phyloP scores from a whole-genome alignment of 2,113 vertebrate genomes.

The Oreochromis niloticus region DNA sequence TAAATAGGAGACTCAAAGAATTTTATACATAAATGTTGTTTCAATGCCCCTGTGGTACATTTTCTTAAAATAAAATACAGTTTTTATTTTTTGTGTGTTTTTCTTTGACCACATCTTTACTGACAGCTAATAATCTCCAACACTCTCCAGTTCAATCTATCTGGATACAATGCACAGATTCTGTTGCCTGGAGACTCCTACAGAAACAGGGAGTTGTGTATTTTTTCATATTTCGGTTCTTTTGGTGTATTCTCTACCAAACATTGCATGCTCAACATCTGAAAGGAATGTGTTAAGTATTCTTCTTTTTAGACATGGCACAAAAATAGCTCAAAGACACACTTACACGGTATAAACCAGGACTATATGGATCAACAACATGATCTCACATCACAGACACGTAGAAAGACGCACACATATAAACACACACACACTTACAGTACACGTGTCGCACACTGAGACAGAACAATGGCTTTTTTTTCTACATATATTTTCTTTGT shows the following conservation, averaged over 20 bases:
- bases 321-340: constrained; percentile 53
- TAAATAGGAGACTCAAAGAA: background rate
- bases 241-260: constrained; percentile 19
- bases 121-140: background rate
- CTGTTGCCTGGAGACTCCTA: constrained; percentile 60
- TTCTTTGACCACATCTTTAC: background rate
- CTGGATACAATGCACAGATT: constrained; percentile 48
- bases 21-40: background rate
- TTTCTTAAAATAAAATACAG: background rate
- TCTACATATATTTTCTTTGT: constrained; percentile 32
- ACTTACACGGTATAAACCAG: constrained; percentile 40
- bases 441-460: constrained; percentile 35
- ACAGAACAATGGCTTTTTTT: constrained; percentile 60
- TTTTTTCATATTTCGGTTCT: background rate
- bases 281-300: constrained; percentile 54
- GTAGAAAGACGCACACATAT: constrained; percentile 34
- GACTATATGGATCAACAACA: constrained; percentile 48
- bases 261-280: constrained; percentile 56
- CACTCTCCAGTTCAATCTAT: background rate
- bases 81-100: background rate
- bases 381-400: constrained; percentile 52
- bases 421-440: constrained; percentile 39
- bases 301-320: constrained; percentile 7
- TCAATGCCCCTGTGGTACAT: background rate
- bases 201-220: constrained; percentile 40